Evolutionary conservation across 2,797 vertebrate species (phyloP).

Genomic region (Paramormyrops hopkinsi): DNA sequence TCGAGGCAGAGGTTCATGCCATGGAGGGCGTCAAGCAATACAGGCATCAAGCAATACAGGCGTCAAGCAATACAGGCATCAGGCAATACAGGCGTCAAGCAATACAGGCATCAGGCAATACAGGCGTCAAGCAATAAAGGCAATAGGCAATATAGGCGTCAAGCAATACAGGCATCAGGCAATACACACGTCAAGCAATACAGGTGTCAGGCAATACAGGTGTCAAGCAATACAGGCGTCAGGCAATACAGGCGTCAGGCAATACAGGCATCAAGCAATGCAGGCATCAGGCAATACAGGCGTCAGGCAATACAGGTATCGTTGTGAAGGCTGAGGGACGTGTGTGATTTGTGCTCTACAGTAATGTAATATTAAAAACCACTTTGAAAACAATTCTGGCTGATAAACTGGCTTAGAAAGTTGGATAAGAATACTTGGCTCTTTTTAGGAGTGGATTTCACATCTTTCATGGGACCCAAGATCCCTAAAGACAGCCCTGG

Average conservation of each 20-base stretch:
- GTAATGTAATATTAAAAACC: background rate
- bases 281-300: background rate
- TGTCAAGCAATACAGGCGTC: too few species aligned
- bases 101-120: background rate
- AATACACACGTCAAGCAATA: background rate
- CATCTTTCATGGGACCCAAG: background rate
- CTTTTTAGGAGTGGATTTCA: background rate
- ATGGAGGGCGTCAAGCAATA: background rate
- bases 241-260: too few species aligned
- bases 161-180: background rate
- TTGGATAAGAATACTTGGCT: background rate
- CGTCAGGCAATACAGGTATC: background rate
- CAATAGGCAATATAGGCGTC: too few species aligned
- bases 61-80: too few species aligned
- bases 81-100: too few species aligned
- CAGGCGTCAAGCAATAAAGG: background rate
- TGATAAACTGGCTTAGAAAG: background rate
- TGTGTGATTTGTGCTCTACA: background rate
- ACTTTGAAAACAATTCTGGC: background rate
- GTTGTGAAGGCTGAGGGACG: background rate
- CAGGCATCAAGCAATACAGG: background rate
- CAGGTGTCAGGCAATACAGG: background rate
- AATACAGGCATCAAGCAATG: too few species aligned
- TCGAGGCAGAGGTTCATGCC: constrained; percentile 31
- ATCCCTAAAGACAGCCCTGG: background rate